Evolutionary conservation across 2,113 vertebrate species (phyloP).

Genomic region (Odontesthes bonariensis): DNA sequence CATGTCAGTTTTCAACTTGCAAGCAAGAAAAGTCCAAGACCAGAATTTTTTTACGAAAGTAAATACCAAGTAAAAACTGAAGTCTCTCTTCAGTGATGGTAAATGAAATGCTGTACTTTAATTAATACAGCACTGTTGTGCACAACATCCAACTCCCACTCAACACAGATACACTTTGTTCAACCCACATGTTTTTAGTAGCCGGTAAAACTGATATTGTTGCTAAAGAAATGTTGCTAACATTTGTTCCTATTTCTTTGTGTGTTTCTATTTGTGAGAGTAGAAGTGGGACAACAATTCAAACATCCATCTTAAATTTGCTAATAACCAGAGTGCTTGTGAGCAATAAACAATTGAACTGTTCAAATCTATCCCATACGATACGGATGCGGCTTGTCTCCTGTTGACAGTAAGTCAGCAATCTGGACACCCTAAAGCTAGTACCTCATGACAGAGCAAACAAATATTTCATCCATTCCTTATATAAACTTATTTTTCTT

Average conservation of each 20-base stretch:
- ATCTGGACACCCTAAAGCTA: not conserved
- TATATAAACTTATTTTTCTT: not conserved
- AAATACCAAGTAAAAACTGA: not conserved
- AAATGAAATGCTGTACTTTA: not conserved
- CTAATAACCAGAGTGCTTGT: not conserved
- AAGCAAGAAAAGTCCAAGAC: not conserved
- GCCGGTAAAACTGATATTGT: not conserved
- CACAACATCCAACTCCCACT: not conserved
- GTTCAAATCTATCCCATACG: not conserved
- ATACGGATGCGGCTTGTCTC: not conserved
- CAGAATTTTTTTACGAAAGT: not conserved
- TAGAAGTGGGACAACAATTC: not conserved
- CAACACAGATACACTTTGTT: not conserved
- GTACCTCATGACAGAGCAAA: not conserved
- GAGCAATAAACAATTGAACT: not conserved
- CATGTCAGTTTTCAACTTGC: no score
- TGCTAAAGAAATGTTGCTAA: not conserved
- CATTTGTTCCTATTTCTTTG: not conserved
- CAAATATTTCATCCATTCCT: not conserved
- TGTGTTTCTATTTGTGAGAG: not conserved
- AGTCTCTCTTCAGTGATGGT: not conserved
- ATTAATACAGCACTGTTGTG: not conserved
- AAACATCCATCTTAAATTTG: not conserved
- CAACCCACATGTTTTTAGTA: not conserved
- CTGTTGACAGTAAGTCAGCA: not conserved